Conservation (phyloP, 2,888 invertebrate genomes). For the Macaria liturata region DNA sequence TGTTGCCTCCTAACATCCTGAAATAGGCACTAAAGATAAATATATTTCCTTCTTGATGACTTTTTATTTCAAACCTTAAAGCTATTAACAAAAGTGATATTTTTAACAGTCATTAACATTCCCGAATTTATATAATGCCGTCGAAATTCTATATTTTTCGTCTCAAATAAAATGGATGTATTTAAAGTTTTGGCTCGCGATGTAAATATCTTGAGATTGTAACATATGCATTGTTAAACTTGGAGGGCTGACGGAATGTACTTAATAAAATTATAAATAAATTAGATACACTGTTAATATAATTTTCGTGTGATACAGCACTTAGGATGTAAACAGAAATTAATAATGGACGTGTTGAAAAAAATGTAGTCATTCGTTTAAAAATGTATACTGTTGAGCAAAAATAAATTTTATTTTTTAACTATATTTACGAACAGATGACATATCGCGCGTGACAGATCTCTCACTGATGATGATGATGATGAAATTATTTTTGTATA, state of each 20-base stretch:
- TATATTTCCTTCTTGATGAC: no score
- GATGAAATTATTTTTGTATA: conserved; percentile 21
- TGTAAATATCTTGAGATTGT: conserved; percentile 56
- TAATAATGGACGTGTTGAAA: conserved; percentile 18
- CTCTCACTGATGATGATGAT: conserved; percentile 6
- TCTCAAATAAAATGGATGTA: conserved; percentile 36
- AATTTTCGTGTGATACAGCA: conserved; percentile 63
- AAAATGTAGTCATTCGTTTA: conserved; percentile 24
- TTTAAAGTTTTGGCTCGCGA: conserved; percentile 35
- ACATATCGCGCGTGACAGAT: conserved; percentile 16
- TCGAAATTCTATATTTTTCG: conserved; percentile 31
- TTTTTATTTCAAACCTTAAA: conserved; percentile 3
- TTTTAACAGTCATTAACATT: conserved; percentile 37
- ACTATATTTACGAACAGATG: neutral
- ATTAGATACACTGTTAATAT: conserved; percentile 39
- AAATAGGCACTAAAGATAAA: no score
- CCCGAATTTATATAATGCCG: conserved; percentile 36
- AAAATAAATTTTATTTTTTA: conserved; percentile 25
- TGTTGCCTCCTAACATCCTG: no score
- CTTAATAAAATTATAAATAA: conserved; percentile 59
- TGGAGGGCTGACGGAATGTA: conserved; percentile 67
- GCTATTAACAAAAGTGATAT: conserved; percentile 32
- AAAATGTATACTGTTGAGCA: conserved; percentile 32
- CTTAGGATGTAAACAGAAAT: conserved; percentile 34
- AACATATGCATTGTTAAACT: conserved; percentile 42